Evolutionary conservation across 2,797 vertebrate species (phyloP), one percentile per base, ranked within the genome.

Genomic region (Poeciliopsis presidionis): DNA sequence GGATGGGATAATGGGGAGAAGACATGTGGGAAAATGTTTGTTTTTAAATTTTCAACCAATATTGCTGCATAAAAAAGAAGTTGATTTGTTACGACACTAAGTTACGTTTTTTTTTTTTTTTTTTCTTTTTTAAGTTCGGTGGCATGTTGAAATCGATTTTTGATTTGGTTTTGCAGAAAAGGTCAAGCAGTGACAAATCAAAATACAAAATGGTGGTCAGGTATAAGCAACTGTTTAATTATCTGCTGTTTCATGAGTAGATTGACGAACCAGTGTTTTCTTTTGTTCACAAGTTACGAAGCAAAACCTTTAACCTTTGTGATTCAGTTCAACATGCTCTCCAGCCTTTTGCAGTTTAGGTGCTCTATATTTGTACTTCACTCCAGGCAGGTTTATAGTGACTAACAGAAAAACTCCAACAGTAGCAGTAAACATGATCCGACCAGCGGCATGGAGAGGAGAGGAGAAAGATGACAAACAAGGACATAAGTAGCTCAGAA

Each of bases 401-500:
- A 90, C 79, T 87, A 80, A 85, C 69, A 51, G 82, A 47, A 30
- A 80, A 82, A 51, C 33, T 75, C 41, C 1, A 78, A 41, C 79
- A 77, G 39, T 53, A 36, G 59, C 55, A 74, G 47, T 14, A 75
- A 87, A 78, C 69, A 75, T 67, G 79, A 77, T 3, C 28, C 74
- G 45, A 87, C 87, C 78, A n/a, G 63, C 84, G 86, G 87, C 85
- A 69, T 25, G 75, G 72, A 11, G 63, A 53, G 47, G 25, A 78
- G 81, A 85, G 78, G 47, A 47, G 78, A 57, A 77, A 87, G 76
- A 59, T 82, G 83, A 77, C 8, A 12, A 81, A 57, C 59, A 72
- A 69, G 77, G 81, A 82, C 81, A 75, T 69, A 80, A 76, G 76
- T 69, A 84, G 90, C 90, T 89, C 86, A 88, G 59, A 75, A 87